Evolutionary conservation across 2,113 vertebrate genomes (phyloP), one percentile per base, ranked within the genome.

Genomic region (Puffinus mauretanicus): DNA sequence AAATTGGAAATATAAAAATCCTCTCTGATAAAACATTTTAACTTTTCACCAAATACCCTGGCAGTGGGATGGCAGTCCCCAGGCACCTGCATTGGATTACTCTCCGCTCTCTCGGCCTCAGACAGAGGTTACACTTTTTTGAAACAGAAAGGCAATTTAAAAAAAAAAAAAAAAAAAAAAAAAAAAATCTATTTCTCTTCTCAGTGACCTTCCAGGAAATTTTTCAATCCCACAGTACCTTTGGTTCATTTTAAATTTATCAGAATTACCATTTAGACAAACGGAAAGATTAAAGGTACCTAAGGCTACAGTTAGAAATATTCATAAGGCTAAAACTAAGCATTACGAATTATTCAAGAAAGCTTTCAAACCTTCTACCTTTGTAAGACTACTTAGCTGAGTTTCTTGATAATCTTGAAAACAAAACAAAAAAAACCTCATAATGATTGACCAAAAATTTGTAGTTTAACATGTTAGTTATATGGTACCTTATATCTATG

Each of bases 351-450:
- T 44, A 62, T 58, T 84, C 67, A 79, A 55, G 51, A 51, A 88
- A 86, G 20, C 62, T 65, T 73, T 78, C 66, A 87, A 76, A 62
- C 11, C 17, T 72, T 44, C 42, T 49, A 7, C 44, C 22, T 72
- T 42, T 44, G 7, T 44, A 90, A 84, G 34, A 66, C 52, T 83
- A 69, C 38, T 79, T 61, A 91, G n/a, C 65, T 61, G 44, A 55
- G 15, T 60, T 93, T 62, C 70, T 81, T 93, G 25, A 78, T 84
- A 88, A 91, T 51, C 55, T 20, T 71, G 34, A 71, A 88, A 94
- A 66, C 16, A 72, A 90, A 24, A 8, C 7, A 54, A 38, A 16
- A 51, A 13, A 1, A 7, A 8, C 16, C 11, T 71, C 65, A 47
- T 34, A 75, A 65, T 3, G 10, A 66, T 15, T 62, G 27, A 88